Conservation (phyloP, 1,140 invertebrate genomes). For the Atta colombica region DNA sequence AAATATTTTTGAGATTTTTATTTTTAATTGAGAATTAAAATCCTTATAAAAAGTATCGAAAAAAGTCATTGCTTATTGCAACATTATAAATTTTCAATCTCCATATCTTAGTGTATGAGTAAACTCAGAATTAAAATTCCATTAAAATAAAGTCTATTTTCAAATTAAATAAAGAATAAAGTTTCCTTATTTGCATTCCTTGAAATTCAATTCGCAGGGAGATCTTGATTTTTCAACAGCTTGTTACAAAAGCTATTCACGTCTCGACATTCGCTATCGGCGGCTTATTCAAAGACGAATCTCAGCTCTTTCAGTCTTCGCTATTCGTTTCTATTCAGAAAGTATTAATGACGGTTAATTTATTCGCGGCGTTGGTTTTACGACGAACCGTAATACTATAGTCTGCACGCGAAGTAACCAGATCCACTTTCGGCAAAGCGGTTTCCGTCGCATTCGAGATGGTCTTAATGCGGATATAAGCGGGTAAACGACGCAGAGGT, state of each 20-base stretch:
- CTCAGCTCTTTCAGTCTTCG: not conserved
- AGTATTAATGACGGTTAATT: slow-evolving; percentile 22
- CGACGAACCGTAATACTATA: not conserved
- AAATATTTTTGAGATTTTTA: not conserved
- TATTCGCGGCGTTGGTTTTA: not conserved
- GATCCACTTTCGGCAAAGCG: slow-evolving; percentile 60
- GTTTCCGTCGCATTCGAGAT: slow-evolving; percentile 45
- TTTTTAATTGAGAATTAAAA: not conserved
- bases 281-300: not conserved
- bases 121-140: slow-evolving; percentile 11
- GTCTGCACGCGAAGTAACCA: slow-evolving; percentile 11
- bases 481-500: slow-evolving; percentile 62
- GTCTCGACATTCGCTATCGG: slow-evolving; percentile 15
- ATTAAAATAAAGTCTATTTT: slow-evolving; percentile 13
- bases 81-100: not conserved
- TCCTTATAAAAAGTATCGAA: not conserved
- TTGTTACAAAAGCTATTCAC: slow-evolving; percentile 15
- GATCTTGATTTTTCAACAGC: slow-evolving; percentile 21
- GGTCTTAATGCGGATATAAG: slow-evolving; percentile 63
- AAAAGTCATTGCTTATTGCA: not conserved
- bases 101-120: not conserved
- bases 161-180: slow-evolving; percentile 20
- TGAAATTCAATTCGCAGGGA: not conserved
- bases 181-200: slow-evolving; percentile 28
- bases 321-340: not conserved